phyloP scores from a whole-genome alignment of 2,797 vertebrate genomes.

The Danio aesculapii region DNA sequence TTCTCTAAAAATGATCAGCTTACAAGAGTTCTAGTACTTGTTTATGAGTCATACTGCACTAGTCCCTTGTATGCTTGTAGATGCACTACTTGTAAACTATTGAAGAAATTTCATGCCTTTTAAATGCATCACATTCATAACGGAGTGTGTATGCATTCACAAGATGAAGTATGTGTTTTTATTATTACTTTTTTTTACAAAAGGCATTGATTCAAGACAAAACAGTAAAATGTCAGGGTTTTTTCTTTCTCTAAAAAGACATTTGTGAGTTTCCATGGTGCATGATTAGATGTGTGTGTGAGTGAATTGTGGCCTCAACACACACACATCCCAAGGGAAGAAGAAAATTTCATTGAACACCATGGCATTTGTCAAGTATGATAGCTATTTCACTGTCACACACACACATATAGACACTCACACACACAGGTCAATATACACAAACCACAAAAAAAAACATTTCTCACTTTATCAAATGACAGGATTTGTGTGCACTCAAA shows the following conservation, averaged over 20 bases:
- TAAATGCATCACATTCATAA: neutral
- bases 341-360: conserved; percentile 62
- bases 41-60: neutral
- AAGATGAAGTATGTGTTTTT: neutral
- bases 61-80: neutral
- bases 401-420: too few species aligned
- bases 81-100: neutral
- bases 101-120: neutral
- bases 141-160: neutral
- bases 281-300: conserved; percentile 7
- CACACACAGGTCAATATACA: conserved; percentile 64
- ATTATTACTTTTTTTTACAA: too few species aligned
- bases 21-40: neutral
- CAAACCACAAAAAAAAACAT: conserved; percentile 46
- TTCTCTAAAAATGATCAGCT: too few species aligned
- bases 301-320: conserved; percentile 10
- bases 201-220: neutral
- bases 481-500: too few species aligned
- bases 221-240: neutral
- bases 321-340: conserved; percentile 14
- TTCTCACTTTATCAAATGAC: conserved; percentile 42
- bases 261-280: neutral
- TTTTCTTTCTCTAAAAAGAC: neutral
- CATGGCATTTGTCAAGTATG: conserved; percentile 73
- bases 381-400: conserved; percentile 66